These are phyloP conservation scores for Lampris incognitus DNA, from an alignment of 2,113 vertebrate genomes.

Conservation along the genomic window DNA sequence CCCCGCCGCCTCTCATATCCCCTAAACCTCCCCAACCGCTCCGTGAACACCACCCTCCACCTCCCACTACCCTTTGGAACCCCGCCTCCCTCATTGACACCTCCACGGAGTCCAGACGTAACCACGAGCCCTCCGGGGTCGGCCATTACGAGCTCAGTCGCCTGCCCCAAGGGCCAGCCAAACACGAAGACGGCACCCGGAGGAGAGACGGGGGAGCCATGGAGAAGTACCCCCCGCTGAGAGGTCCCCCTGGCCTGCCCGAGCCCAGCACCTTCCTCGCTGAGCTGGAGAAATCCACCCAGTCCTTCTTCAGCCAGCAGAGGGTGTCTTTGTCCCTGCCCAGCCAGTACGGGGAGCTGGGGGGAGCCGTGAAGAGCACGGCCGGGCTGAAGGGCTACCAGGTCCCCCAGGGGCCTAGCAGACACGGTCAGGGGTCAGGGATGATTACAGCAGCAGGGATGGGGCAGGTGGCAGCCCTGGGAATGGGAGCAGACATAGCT, in stretches of 20 bases:
- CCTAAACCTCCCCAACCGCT: conserved; percentile 91
- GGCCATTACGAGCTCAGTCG: conserved; percentile 86
- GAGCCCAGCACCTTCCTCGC: conserved; percentile 90
- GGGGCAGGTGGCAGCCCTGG: conserved; percentile 49
- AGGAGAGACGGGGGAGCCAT: conserved; percentile 84
- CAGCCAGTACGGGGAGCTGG: conserved; percentile 83
- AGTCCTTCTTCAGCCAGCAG: conserved; percentile 91
- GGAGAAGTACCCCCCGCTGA: conserved; percentile 87
- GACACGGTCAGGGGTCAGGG: conserved; percentile 63
- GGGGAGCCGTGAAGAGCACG: conserved; percentile 64
- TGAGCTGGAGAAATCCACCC: conserved; percentile 94
- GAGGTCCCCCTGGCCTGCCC: conserved; percentile 76
- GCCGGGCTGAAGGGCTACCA: conserved; percentile 76
- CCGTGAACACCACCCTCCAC: conserved; percentile 81
- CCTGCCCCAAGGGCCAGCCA: conserved; percentile 80
- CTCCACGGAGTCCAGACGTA: conserved; percentile 84
- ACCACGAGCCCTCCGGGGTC: conserved; percentile 83
- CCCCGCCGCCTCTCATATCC: conserved; percentile 95
- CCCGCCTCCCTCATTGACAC: conserved; percentile 91
- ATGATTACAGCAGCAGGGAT: conserved; percentile 32
- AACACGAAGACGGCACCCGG: conserved; percentile 85
- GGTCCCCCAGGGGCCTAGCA: conserved; percentile 60
- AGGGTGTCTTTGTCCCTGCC: conserved; percentile 84
- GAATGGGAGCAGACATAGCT: conserved; percentile 78
- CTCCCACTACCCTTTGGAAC: conserved; percentile 94